Evolutionary conservation across 2,888 invertebrate species (phyloP).

Genomic region (Zaprionus bogoriensis): DNA sequence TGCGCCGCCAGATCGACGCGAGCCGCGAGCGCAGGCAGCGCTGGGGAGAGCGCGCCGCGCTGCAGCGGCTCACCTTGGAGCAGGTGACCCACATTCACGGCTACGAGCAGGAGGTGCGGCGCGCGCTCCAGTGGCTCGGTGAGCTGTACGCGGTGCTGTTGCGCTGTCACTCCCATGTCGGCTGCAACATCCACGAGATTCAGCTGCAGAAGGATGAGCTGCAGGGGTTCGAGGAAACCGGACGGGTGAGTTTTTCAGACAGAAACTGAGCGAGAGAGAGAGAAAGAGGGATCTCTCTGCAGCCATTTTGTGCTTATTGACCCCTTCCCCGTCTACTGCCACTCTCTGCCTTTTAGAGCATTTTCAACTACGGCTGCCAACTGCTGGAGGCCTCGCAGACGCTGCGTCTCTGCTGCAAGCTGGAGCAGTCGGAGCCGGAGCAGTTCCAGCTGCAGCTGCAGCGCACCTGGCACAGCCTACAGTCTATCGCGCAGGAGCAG

Average conservation of each 20-base stretch:
- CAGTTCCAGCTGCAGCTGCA: slow-evolving; percentile 85
- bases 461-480: slow-evolving; percentile 87
- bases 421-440: slow-evolving; percentile 85
- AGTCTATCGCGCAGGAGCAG: slow-evolving; percentile 89
- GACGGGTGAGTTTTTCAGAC: slow-evolving; percentile 85
- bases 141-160: slow-evolving; percentile 89
- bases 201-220: slow-evolving; percentile 89
- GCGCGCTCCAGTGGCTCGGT: slow-evolving; percentile 90
- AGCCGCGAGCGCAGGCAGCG: slow-evolving; percentile 88
- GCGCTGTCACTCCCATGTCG: slow-evolving; percentile 88
- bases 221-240: slow-evolving; percentile 90
- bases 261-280: background rate
- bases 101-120: slow-evolving; percentile 90
- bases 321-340: background rate
- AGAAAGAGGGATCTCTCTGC: slow-evolving; percentile 5
- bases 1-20: slow-evolving; percentile 88
- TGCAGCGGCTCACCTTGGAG: slow-evolving; percentile 90
- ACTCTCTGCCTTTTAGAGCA: slow-evolving; percentile 84
- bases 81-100: slow-evolving; percentile 89
- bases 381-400: slow-evolving; percentile 89
- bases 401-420: slow-evolving; percentile 88
- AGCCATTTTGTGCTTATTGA: slow-evolving; percentile 25
- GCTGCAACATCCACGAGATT: slow-evolving; percentile 89
- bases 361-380: slow-evolving; percentile 92
- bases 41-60: slow-evolving; percentile 89